These are phyloP conservation scores for Eurystomus glaucurus DNA, from an alignment of 2,797 vertebrate species.

Conservation along the genomic window DNA sequence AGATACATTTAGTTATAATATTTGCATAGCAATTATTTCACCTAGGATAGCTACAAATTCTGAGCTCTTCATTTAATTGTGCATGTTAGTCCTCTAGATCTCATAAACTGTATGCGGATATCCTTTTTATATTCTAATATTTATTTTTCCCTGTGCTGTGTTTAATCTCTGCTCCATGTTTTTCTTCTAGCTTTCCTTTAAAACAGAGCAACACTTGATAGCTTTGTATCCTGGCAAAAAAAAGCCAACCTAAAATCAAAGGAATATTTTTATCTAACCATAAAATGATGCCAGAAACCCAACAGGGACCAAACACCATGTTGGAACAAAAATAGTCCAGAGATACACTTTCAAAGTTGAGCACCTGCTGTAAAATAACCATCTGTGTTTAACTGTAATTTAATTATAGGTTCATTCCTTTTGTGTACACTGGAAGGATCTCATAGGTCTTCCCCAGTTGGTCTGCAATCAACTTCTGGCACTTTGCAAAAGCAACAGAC, in stretches of 20 bases:
- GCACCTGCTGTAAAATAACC: slow-evolving; percentile 85
- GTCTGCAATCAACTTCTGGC: slow-evolving; percentile 79
- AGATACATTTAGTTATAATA: neutral
- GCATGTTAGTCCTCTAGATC: neutral
- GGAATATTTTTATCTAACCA: slow-evolving; percentile 58
- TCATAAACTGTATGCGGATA: neutral
- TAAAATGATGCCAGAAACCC: slow-evolving; percentile 71
- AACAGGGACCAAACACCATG: slow-evolving; percentile 63
- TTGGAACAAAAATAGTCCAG: slow-evolving; percentile 80
- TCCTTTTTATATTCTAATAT: neutral
- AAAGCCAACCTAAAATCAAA: neutral
- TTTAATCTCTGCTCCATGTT: slow-evolving; percentile 2
- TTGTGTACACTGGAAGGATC: slow-evolving; percentile 78
- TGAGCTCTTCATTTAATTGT: neutral
- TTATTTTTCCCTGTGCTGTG: neutral
- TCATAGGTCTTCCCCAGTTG: slow-evolving; percentile 78
- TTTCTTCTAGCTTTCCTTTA: slow-evolving; percentile 34
- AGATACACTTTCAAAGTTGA: slow-evolving; percentile 79
- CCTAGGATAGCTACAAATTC: neutral
- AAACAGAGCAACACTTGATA: neutral
- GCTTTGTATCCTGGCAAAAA: neutral
- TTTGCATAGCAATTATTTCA: neutral
- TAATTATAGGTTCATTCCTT: slow-evolving; percentile 85
- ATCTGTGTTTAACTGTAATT: slow-evolving; percentile 87
- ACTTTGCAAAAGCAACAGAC: slow-evolving; percentile 78